phyloP scores from a whole-genome alignment of 2,797 vertebrate species.

The Tragopan temminckii region DNA sequence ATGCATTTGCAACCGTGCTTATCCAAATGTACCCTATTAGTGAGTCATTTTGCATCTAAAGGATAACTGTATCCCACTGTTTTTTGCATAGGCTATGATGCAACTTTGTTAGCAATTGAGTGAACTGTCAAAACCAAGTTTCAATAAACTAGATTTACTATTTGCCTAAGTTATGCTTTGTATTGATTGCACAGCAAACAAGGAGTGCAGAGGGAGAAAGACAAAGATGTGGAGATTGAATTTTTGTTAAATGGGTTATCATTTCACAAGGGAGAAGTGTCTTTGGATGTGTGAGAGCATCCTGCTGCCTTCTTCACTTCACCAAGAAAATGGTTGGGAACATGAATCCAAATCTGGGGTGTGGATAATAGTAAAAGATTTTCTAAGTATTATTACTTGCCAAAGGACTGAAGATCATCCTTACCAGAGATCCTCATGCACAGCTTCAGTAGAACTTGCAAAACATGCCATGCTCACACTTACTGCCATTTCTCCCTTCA shows the following conservation, averaged over 20 bases:
- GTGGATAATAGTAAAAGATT: not conserved
- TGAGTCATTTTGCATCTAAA: not conserved
- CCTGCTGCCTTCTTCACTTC: not conserved
- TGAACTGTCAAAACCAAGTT: constrained; percentile 20
- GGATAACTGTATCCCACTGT: not conserved
- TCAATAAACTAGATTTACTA: constrained; percentile 62
- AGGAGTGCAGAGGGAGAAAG: not conserved
- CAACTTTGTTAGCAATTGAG: constrained; percentile 1
- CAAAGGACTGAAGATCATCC: not conserved
- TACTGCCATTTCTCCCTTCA: not conserved
- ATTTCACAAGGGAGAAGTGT: not conserved
- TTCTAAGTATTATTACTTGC: not conserved
- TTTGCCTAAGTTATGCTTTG: not conserved
- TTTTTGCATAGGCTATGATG: not conserved
- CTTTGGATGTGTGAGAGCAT: not conserved
- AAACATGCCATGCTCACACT: not conserved
- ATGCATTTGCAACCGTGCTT: fast-evolving
- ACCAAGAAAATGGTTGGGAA: not conserved
- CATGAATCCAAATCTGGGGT: not conserved
- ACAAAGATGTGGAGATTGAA: not conserved
- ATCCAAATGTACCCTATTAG: not conserved
- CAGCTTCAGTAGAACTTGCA: not conserved
- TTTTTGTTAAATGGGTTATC: not conserved
- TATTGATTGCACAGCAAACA: not conserved
- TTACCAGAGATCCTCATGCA: not conserved